Evolutionary conservation across 2,888 invertebrate genomes (phyloP), one percentile per base, ranked within the genome.

Genomic region (Polyploca ridens): DNA sequence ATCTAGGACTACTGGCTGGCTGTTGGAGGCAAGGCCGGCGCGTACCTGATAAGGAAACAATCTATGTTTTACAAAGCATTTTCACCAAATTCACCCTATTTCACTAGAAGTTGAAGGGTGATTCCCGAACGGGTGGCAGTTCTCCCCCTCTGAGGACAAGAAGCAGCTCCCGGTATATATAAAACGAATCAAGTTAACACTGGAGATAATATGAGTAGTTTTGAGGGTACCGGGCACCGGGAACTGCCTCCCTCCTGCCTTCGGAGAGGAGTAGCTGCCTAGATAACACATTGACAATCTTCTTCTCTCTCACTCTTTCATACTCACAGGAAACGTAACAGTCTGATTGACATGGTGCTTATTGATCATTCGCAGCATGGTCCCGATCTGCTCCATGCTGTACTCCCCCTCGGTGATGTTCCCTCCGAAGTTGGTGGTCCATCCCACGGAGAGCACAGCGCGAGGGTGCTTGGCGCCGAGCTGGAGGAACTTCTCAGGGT

Each of bases 391-490:
- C 0, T 94, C 89, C 3, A 92, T 81, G 5, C 94, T 95, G 85
- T 97, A 97, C 38, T 90, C 93, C 1, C 95, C 96, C 59, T 94
- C 91, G 0, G 90, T 94, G 66, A 89, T 88, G 69, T 93, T 87
- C 0, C 88, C 89, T 5, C 95, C 94, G 83, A 95, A 96, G 68
- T 91, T 94, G 1, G 98, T 98, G 27, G 97, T 98, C 98, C 98
- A 98, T 0, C 88, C 98, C 7, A 98, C 91, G 10, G 98, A 98
- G 2, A 98, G 90, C 0, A 96, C 96, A 0, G 96, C 95, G 19
- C 95, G 91, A 0, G 96, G 94, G 70, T 97, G 96, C 57, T 92
- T 87, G 62, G 94, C 89, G 0, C 94, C 95, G 4, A 95, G 91
- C 0, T 85, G 79, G 35, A 98, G 88, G 88, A 98, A 98, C 66